phyloP scores from a whole-genome alignment of 1,140 invertebrate species.

The Anoplolepis gracilipes region DNA sequence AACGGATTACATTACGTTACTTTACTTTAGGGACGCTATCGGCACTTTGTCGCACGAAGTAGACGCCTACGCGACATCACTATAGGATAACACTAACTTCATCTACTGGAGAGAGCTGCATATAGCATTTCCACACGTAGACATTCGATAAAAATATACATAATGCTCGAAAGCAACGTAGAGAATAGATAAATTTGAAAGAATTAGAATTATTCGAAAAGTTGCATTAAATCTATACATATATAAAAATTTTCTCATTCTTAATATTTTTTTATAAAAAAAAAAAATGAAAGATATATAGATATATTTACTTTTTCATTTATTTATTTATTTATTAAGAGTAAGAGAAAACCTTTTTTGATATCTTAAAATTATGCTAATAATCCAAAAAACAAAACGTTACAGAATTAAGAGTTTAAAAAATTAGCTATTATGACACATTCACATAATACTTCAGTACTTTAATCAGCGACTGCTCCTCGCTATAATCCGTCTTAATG shows the following conservation, averaged over 20 bases:
- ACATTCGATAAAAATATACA: slow-evolving; percentile 31
- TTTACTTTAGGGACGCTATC: slow-evolving; percentile 71
- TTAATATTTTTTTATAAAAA: too few relatives aligned
- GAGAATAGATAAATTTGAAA: neutral
- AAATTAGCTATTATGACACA: neutral
- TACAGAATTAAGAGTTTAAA: neutral
- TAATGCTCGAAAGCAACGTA: neutral
- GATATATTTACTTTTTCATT: too few relatives aligned
- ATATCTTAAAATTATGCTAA: neutral
- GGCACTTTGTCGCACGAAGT: slow-evolving; percentile 67
- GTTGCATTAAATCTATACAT: too few relatives aligned
- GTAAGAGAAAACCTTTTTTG: neutral
- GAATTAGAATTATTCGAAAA: neutral
- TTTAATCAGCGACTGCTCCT: slow-evolving; percentile 6
- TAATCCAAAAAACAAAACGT: neutral
- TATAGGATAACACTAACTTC: slow-evolving; percentile 38
- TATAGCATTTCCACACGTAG: neutral
- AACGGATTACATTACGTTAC: slow-evolving; percentile 59
- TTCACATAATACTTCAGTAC: neutral
- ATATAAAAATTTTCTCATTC: too few relatives aligned
- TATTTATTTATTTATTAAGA: too few relatives aligned
- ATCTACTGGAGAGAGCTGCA: neutral
- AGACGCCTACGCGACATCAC: slow-evolving; percentile 21
- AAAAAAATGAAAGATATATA: too few relatives aligned
- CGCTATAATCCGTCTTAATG: slow-evolving; percentile 36